phyloP scores from a whole-genome alignment of 53 echinoderm and acorn worm species.

The Pentamera pediparva region DNA sequence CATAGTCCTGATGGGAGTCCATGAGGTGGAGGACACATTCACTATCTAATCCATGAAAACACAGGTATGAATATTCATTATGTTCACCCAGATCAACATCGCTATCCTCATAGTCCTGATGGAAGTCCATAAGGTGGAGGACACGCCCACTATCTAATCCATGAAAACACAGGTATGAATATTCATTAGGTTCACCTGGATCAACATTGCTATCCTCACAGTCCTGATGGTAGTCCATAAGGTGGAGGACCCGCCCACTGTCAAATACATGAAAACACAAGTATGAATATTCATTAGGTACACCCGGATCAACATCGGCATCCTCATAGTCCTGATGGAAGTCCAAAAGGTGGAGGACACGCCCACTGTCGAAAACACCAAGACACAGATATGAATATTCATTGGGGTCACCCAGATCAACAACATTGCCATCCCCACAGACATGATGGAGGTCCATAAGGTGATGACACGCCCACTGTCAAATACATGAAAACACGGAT shows the following conservation, averaged over 20 bases:
- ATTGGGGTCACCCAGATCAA: too few species aligned
- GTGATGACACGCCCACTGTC: constrained; percentile 74
- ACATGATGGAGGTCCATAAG: constrained; percentile 59
- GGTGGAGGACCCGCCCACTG: constrained; percentile 71
- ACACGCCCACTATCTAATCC: constrained; percentile 69
- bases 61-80: too few species aligned
- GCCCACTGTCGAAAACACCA: constrained; percentile 72
- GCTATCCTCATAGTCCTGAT: constrained; percentile 62
- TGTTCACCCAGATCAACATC: too few species aligned
- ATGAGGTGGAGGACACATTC: too few species aligned
- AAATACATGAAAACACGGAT: constrained; percentile 88
- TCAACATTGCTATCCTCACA: constrained; percentile 58
- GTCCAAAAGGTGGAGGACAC: constrained; percentile 69
- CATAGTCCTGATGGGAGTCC: too few species aligned
- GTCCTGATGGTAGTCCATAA: constrained; percentile 64
- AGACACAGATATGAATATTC: constrained; percentile 80
- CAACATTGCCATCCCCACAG: constrained; percentile 64
- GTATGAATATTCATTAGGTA: too few species aligned
- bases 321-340: constrained; percentile 71
- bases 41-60: too few species aligned
- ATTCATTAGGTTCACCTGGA: too few species aligned
- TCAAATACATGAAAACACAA: constrained; percentile 84
- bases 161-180: constrained; percentile 85
- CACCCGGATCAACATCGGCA: constrained; percentile 47
- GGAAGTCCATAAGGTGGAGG: constrained; percentile 61